phyloP scores from a whole-genome alignment of 2,797 vertebrate species.

The Percopsis omiscomaycus region DNA sequence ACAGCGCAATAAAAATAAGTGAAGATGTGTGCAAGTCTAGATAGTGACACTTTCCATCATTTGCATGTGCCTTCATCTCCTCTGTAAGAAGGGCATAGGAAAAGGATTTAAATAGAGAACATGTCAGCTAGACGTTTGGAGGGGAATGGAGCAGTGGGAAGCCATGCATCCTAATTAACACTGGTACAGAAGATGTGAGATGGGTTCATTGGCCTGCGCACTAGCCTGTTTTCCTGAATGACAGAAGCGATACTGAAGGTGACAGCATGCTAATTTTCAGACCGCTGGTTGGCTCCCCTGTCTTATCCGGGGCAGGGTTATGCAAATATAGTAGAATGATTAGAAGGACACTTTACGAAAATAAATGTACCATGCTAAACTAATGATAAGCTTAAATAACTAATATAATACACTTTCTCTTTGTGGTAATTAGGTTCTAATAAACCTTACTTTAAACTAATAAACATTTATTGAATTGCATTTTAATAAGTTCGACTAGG shows the following conservation, averaged over 20 bases:
- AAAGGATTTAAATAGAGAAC: constrained; percentile 78
- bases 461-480: constrained; percentile 8
- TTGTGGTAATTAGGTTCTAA: constrained; percentile 50
- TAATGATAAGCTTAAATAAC: constrained; percentile 25
- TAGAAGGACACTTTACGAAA: constrained; percentile 42
- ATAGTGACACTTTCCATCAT: constrained; percentile 65
- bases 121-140: constrained; percentile 68
- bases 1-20: constrained; percentile 31
- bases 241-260: constrained; percentile 79
- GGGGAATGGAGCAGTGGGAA: constrained; percentile 71
- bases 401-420: constrained; percentile 14
- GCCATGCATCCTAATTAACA: constrained; percentile 78
- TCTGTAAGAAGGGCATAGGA: constrained; percentile 75
- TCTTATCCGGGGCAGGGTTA: constrained; percentile 72
- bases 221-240: constrained; percentile 74
- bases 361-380: constrained; percentile 30
- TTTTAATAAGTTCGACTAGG: not conserved
- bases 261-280: constrained; percentile 77
- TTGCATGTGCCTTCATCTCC: constrained; percentile 63
- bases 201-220: constrained; percentile 72
- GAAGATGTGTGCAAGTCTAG: not conserved
- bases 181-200: constrained; percentile 74
- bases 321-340: constrained; percentile 72
- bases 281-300: constrained; percentile 71
- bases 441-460: constrained; percentile 9